Percentiles rank a stretch among this genome's conserved stretches.
phyloP scores from a whole-genome alignment of 2,113 vertebrate genomes.

The Cynocephalus volans region DNA sequence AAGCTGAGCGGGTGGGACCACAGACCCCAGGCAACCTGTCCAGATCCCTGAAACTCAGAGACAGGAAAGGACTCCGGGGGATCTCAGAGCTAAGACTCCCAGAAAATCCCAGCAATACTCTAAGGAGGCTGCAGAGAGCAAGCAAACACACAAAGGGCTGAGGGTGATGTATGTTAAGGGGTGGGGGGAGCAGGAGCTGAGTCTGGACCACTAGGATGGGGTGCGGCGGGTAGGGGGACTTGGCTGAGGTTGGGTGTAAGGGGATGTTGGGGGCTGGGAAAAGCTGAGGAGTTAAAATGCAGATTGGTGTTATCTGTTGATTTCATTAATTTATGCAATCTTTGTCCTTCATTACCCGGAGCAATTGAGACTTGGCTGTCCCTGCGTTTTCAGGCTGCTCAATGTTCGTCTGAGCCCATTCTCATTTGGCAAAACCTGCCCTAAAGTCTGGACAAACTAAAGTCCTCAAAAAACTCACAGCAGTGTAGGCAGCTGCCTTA shows the following conservation, averaged over 20 bases:
- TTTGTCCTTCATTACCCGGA: not conserved
- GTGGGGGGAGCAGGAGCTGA: rapidly evolving
- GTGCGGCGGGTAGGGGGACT: too few relatives aligned
- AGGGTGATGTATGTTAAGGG: rapidly evolving
- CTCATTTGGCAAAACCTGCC: slow-evolving; percentile 20
- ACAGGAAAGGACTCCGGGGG: not conserved
- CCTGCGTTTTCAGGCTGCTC: not conserved
- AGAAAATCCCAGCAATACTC: not conserved
- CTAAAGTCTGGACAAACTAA: not conserved
- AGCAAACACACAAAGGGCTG: rapidly evolving
- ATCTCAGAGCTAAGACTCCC: not conserved
- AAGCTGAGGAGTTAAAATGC: not conserved
- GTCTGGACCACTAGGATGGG: rapidly evolving
- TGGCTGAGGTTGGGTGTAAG: not conserved
- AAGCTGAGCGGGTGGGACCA: not conserved
- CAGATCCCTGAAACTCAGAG: not conserved
- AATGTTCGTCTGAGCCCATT: not conserved
- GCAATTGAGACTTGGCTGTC: not conserved
- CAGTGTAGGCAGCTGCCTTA: not conserved
- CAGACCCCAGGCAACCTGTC: not conserved
- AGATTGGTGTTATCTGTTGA: not conserved
- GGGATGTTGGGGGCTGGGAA: not conserved
- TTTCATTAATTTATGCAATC: not conserved
- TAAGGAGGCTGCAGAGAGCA: not conserved
- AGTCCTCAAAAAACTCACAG: not conserved